Percentiles rank a stretch among this genome's conserved stretches.
Conservation (phyloP, 2,113 vertebrate species). For the Amphiprion ocellaris region DNA sequence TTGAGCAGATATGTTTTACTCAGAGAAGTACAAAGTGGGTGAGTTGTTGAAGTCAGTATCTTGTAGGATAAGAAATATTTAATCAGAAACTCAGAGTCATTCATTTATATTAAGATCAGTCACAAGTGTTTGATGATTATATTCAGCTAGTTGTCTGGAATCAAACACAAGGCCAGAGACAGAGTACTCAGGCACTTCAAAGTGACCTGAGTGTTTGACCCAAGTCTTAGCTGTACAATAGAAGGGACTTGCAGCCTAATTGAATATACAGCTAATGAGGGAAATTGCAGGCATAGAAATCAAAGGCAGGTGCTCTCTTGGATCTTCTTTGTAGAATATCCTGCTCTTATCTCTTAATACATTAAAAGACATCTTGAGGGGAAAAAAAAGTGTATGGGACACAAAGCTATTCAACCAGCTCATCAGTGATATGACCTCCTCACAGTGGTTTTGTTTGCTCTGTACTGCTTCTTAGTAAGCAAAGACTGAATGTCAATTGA, state of each 20-base stretch:
- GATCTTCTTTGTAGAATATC: conserved; percentile 60
- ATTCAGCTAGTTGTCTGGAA: conserved; percentile 40
- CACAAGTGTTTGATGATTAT: conserved; percentile 69
- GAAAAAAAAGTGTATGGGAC: neutral
- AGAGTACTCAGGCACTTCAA: conserved; percentile 57
- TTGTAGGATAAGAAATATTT: conserved; percentile 37
- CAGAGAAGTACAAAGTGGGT: neutral
- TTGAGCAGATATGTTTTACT: conserved; percentile 9
- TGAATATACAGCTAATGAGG: conserved; percentile 73
- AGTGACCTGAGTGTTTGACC: conserved; percentile 69
- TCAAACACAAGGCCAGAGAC: conserved; percentile 49
- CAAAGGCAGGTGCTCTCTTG: conserved; percentile 71
- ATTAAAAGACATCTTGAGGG: conserved; percentile 60
- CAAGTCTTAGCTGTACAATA: conserved; percentile 58
- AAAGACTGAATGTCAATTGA: conserved; percentile 30
- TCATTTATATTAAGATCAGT: conserved; percentile 55
- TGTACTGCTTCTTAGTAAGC: conserved; percentile 23
- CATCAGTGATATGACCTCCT: conserved; percentile 31
- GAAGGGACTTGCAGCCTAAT: conserved; percentile 49
- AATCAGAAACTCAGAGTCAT: conserved; percentile 54
- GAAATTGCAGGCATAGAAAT: conserved; percentile 63
- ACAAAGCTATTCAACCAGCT: conserved; percentile 46
- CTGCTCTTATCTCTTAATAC: conserved; percentile 51
- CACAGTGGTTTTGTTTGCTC: conserved; percentile 46
- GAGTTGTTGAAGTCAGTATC: conserved; percentile 20